Conservation (phyloP, 2,113 vertebrate species). For the Syngnathus floridae region DNA sequence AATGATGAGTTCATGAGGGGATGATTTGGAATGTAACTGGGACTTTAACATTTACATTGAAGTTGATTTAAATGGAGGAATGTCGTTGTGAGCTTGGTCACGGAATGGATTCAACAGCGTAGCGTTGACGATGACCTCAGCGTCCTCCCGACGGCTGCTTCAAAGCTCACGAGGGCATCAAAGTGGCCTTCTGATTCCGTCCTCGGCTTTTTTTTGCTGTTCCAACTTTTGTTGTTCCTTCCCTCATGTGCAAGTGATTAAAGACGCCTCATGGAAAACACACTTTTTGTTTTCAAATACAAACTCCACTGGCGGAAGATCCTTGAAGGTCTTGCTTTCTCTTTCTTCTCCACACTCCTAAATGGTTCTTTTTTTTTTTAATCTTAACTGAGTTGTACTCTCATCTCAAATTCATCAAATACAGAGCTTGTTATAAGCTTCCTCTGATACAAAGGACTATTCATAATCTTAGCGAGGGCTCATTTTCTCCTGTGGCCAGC, state of each 20-base stretch:
- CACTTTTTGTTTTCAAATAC: conserved; percentile 52
- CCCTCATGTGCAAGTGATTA: conserved; percentile 68
- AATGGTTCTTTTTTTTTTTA: background rate
- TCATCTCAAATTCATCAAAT: background rate
- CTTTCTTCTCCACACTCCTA: conserved; percentile 15
- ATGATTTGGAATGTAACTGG: too few species aligned
- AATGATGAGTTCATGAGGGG: too few species aligned
- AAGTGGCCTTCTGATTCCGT: conserved; percentile 42
- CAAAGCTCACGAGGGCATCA: conserved; percentile 48
- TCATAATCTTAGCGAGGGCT: conserved; percentile 54
- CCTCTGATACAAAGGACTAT: conserved; percentile 53
- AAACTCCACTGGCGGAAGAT: background rate
- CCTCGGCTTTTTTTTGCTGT: conserved; percentile 20
- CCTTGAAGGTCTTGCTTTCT: conserved; percentile 40
- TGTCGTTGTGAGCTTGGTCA: background rate
- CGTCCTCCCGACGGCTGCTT: conserved; percentile 26
- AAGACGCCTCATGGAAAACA: conserved; percentile 53
- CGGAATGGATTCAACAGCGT: background rate
- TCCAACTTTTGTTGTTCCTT: conserved; percentile 47
- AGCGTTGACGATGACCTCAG: conserved; percentile 19
- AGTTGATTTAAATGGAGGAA: background rate
- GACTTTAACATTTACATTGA: background rate
- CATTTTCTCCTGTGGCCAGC: conserved; percentile 52
- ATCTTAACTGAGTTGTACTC: background rate
- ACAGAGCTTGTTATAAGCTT: conserved; percentile 3